Base-by-base conservation (phyloP, 2,888 invertebrate genomes). In the Polydrusus pterygomalis region DNA sequence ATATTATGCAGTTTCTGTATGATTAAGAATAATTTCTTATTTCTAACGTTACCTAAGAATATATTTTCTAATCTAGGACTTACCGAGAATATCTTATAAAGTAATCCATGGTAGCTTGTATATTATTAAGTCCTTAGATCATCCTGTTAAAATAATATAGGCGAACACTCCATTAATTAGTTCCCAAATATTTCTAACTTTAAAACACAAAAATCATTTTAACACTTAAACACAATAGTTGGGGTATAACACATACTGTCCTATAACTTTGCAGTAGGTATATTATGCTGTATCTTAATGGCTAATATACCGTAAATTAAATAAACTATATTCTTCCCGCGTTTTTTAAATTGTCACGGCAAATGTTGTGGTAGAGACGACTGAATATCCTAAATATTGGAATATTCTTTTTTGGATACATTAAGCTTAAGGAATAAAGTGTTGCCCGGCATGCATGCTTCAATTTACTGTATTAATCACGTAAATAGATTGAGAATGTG, bases 401-500 rank as follows among this genome's bases (percentile, higher is more conserved):
- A 38, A 60, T 34, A 60, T 17, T 17, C 8, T 11, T 17, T 60
- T 38, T 54, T 7, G 58, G 18, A 38, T 15, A 84, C 83, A 84
- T 84, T 85, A 82, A 81, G 83, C 84, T 84, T 83, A 81, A 83
- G 70, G 77, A 83, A 83, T 84, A 34, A 40, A 40, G 58, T 74
- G 64, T 74, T 69, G 40, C 47, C 86, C 82, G 83, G 76, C 79
- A 84, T 85, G 84, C 86, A 86, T 84, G 87, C 83, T 84, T 87
- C 87, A 87, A 87, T 87, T 88, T 86, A 86, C 87, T 87, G 87
- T 85, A 87, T 88, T 87, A 87, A 88, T 88, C 87, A 87, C 86
- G 86, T 87, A 87, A 87, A 88, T 87, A 87, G 86, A 85, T 85
- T 82, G 85, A 85, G 86, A 87, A 86, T 86, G 88, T 87, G 88